A percentile compares a stretch with the other conserved stretches of the same genome.
Conservation (phyloP, 2,888 invertebrate species). For the Boloria euphrosyne region DNA sequence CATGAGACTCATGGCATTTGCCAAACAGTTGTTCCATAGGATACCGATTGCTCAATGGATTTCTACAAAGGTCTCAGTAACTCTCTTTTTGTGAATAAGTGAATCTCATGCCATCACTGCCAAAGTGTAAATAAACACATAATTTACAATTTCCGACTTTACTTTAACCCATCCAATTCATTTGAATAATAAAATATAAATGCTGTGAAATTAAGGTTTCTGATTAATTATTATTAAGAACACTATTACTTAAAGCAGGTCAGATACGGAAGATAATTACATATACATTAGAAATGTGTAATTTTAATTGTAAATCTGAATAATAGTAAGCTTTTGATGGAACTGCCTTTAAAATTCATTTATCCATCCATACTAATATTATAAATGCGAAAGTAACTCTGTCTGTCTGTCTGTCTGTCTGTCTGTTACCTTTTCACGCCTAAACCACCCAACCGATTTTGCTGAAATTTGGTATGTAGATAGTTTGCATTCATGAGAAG, state of each 20-base stretch:
- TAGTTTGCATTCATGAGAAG: too few relatives aligned
- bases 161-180: background rate
- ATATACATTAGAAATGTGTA: too few relatives aligned
- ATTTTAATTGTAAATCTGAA: too few relatives aligned
- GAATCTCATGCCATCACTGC: constrained; percentile 77
- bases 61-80: constrained; percentile 74
- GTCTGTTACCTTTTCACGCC: too few relatives aligned
- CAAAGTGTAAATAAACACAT: constrained; percentile 81
- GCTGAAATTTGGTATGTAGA: too few relatives aligned
- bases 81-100: constrained; percentile 77
- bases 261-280: too few relatives aligned
- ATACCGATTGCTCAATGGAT: constrained; percentile 62
- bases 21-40: constrained; percentile 40
- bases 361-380: too few relatives aligned
- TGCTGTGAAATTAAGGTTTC: constrained; percentile 10
- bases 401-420: too few relatives aligned
- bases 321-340: too few relatives aligned
- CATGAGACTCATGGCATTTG: constrained; percentile 27
- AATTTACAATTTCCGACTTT: constrained; percentile 49
- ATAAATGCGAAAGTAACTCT: too few relatives aligned
- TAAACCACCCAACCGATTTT: too few relatives aligned
- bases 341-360: too few relatives aligned
- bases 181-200: constrained; percentile 1
- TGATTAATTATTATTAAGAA: background rate
- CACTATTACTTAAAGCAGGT: background rate